Evolutionary conservation across 2,797 vertebrate species (phyloP), one percentile per base, ranked within the genome.

Genomic region (Mus spretus): DNA sequence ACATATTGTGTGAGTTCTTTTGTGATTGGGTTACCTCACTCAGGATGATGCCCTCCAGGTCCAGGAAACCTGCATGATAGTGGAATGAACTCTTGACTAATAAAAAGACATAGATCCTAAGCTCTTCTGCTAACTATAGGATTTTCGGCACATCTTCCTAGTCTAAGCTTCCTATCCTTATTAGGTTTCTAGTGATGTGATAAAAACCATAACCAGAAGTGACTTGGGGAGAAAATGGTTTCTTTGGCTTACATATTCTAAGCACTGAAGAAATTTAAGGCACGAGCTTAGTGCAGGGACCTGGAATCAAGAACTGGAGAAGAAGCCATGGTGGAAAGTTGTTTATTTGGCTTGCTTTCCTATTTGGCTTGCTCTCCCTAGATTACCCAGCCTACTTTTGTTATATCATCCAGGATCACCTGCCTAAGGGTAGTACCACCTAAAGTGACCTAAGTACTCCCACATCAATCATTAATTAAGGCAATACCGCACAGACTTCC

Each of bases 101-200:
- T 26, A 50, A n/a, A 67, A 83, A n/a, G 24, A 78, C 47, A 34
- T 85, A 82, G 13, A 47, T 86, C 90, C 17, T 72, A 59, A 50
- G 93, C 85, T 94, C 55, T 93, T 26, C 37, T 90, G 40, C 78
- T 90, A 89, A 86, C n/a, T 67, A 40, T 90, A 78, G 75, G 5
- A 70, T 50, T 12, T 91, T 83, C 82, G n/a, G 17, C 44, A 87
- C 79, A 7, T 15, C 0, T 96, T 61, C 44, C 50, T 94, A 90
- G n/a, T 50, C 34, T 84, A 83, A 84, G n/a, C 8, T 20, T 70
- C 44, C 44, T 17, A 50, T 85, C 44, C 31, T 67, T 24, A 34
- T 67, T 85, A 22, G 82, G 28, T 85, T 85, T 67, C 44, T 85
- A 50, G 47, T n/a, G 31, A 70, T 67, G 12, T 85, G 63, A 70